These are phyloP conservation scores for Mycogona germanica DNA, from an alignment of 2,888 invertebrate genomes.

Conservation along the genomic window DNA sequence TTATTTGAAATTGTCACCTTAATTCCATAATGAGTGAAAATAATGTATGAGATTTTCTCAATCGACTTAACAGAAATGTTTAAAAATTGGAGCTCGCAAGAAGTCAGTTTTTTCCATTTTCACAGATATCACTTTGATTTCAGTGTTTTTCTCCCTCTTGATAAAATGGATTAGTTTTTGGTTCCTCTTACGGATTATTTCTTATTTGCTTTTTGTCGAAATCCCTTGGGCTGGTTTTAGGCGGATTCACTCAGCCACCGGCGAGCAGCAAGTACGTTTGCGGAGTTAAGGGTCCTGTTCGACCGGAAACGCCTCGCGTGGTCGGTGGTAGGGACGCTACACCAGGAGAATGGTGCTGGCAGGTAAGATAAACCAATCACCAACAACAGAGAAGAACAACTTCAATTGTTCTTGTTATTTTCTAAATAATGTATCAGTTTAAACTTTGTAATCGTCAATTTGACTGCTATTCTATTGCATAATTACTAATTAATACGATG, in stretches of 20 bases:
- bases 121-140: background rate
- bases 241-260: constrained; percentile 21
- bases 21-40: no score
- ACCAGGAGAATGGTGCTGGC: constrained; percentile 93
- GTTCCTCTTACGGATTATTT: background rate
- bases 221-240: constrained; percentile 18
- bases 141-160: background rate
- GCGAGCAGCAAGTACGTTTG: constrained; percentile 68
- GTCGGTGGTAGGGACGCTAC: constrained; percentile 86
- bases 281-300: constrained; percentile 70
- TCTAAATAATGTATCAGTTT: constrained; percentile 10
- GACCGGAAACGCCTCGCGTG: constrained; percentile 40
- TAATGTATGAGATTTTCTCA: no score
- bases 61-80: background rate
- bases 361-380: constrained; percentile 37
- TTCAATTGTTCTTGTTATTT: no score
- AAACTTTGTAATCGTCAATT: no score
- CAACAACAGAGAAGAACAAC: no score
- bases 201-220: background rate
- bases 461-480: no score
- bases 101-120: background rate
- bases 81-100: background rate
- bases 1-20: background rate
- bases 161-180: background rate
- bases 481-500: no score